Base-by-base conservation (phyloP, 2,113 vertebrate species). In the Smithornis capensis region DNA sequence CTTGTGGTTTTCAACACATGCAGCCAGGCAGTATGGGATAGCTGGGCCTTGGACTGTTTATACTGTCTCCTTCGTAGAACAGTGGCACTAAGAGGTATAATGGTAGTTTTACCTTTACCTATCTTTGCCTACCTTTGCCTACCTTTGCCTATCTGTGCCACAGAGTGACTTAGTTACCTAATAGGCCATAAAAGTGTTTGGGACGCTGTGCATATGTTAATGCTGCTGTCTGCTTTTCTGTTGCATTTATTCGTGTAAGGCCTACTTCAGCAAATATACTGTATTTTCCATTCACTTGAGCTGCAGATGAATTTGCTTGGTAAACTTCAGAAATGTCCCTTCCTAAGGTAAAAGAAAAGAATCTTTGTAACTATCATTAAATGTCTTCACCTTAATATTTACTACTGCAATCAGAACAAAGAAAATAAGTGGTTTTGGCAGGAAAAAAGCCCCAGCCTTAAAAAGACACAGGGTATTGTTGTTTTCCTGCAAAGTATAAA, bases 401-500 rank as follows among this genome's bases (percentile, higher is more conserved):
- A 98, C 95, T 95, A 94, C 95, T 89, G 91, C 96, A 97, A 97
- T 97, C 84, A 88, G 95, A 97, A 98, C 90, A 97, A 97, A 97
- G 79, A 33, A 97, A 97, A 98, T 97, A 82, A 75, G 94, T 95
- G 93, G 70, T 96, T 97, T 97, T 96, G 95, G 96, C 90, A 98
- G 92, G 23, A 94, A 94, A 95, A 97, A 95, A 49, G 6, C 21
- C 16, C 56, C 19, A 95, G 76, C 91, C 96, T 97, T 92, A 94
- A 97, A 97, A 98, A 98, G 90, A 97, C 96, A 96, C 49, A 92
- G 89, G 83, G 91, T 94, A 95, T 97, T 98, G 96, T 98, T 97
- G 96, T 97, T 97, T 98, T 96, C 95, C 95, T 97, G 95, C 76
- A 97, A 98, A 98, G 97, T 97, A 97, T 97, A 94, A 94, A 98